Conservation (phyloP, 2,797 vertebrate genomes). For the Balearica regulorum region DNA sequence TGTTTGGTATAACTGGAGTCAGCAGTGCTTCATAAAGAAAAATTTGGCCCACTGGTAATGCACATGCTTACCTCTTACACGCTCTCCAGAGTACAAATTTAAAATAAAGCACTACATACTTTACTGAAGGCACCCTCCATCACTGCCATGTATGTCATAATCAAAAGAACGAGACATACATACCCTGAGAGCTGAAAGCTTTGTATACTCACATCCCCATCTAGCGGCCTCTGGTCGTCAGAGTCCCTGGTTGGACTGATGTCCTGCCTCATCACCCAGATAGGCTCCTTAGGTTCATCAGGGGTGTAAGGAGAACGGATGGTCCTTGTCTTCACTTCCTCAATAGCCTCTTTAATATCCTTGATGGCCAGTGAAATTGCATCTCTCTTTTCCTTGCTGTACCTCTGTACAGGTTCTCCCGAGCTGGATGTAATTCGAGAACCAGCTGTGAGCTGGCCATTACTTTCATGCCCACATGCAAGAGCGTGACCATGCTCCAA, state of each 20-base stretch:
- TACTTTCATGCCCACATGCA: constrained; percentile 58
- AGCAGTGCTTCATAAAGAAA: neutral
- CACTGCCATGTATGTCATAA: neutral
- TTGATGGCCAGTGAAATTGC: constrained; percentile 96
- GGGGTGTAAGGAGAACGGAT: constrained; percentile 96
- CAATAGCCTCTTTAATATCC: constrained; percentile 97
- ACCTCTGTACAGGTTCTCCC: constrained; percentile 73
- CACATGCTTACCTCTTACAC: neutral
- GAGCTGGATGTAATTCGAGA: constrained; percentile 26
- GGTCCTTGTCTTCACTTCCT: constrained; percentile 96
- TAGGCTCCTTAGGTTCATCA: constrained; percentile 94
- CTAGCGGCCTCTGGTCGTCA: constrained; percentile 84
- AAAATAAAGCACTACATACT: neutral
- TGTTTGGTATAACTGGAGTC: neutral
- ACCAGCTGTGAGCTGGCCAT: constrained; percentile 45
- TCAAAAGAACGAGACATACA: neutral
- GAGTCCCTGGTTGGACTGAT: constrained; percentile 88
- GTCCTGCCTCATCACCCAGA: constrained; percentile 98
- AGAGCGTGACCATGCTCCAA: constrained; percentile 61
- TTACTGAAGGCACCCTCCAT: neutral
- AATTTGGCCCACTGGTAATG: neutral
- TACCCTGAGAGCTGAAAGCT: neutral
- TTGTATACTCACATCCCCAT: constrained; percentile 87
- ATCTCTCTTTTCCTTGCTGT: constrained; percentile 89
- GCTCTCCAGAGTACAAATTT: neutral